Conservation (phyloP, 2,888 invertebrate species). For the Diaprepes abbreviatus region DNA sequence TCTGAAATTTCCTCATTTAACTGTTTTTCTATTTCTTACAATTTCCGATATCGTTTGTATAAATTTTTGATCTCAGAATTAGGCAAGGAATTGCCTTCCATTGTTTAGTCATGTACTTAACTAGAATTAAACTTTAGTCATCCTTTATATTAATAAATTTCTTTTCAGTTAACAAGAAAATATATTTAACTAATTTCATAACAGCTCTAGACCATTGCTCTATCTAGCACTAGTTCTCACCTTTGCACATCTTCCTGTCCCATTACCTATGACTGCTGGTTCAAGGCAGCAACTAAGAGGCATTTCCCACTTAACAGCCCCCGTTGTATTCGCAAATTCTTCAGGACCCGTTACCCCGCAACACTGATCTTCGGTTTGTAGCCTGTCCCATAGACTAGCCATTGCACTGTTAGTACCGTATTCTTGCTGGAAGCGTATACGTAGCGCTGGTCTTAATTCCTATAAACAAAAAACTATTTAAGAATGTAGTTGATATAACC, state of each 20-base stretch:
- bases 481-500: no score
- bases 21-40: no score
- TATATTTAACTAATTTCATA: no score
- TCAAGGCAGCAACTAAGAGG: conserved; percentile 52
- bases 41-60: no score
- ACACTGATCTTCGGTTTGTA: conserved; percentile 80
- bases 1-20: no score
- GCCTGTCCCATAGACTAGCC: conserved; percentile 79
- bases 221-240: conserved; percentile 33
- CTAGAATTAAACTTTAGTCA: no score
- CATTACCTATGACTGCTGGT: conserved; percentile 22
- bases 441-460: conserved; percentile 77
- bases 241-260: conserved; percentile 44
- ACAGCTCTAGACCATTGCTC: no score
- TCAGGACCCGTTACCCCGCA: conserved; percentile 77
- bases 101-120: no score
- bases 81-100: no score
- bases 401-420: conserved; percentile 82
- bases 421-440: conserved; percentile 73
- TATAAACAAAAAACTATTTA: conserved; percentile 21
- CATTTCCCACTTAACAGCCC: conserved; percentile 57
- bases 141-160: no score
- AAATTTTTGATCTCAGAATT: no score
- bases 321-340: conserved; percentile 67
- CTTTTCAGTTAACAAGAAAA: no score